Conservation (phyloP, 2,888 invertebrate species). For the Heteromurus nitidus region DNA sequence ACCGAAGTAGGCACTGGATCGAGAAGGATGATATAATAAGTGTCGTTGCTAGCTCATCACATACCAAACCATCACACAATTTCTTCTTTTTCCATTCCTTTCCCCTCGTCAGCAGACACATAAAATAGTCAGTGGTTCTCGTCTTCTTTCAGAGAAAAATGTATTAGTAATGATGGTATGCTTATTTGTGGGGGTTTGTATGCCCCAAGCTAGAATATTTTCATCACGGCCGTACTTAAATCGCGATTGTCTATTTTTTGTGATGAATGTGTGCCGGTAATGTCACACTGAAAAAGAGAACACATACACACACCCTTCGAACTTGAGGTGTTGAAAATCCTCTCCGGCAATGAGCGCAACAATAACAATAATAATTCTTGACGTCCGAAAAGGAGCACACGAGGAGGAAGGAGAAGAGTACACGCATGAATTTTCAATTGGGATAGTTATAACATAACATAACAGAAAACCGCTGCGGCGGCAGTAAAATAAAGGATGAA, state of each 20-base stretch:
- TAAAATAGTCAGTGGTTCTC: background rate
- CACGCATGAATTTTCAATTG: conserved; percentile 1
- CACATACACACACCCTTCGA: no score
- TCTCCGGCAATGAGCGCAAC: conserved; percentile 12
- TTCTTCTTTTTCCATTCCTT: background rate
- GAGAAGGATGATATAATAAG: background rate
- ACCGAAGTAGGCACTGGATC: background rate
- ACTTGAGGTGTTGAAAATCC: background rate
- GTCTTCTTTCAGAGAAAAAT: background rate
- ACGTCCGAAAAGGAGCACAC: conserved; percentile 20
- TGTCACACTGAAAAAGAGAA: no score
- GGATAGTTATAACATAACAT: no score
- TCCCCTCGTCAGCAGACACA: no score
- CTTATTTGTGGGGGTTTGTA: no score
- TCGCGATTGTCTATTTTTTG: no score
- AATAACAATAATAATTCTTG: conserved; percentile 46
- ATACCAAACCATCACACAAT: background rate
- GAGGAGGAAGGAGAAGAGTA: background rate
- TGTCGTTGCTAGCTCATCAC: background rate
- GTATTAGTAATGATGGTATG: no score
- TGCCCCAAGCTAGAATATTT: no score
- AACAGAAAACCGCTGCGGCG: no score
- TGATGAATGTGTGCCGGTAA: no score
- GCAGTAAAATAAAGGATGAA: no score
- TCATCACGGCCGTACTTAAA: no score